A percentile compares a stretch with the other conserved stretches of the same genome.
These are phyloP conservation scores for Coptotermes formosanus DNA, from an alignment of 1,140 invertebrate genomes.

Conservation along the genomic window DNA sequence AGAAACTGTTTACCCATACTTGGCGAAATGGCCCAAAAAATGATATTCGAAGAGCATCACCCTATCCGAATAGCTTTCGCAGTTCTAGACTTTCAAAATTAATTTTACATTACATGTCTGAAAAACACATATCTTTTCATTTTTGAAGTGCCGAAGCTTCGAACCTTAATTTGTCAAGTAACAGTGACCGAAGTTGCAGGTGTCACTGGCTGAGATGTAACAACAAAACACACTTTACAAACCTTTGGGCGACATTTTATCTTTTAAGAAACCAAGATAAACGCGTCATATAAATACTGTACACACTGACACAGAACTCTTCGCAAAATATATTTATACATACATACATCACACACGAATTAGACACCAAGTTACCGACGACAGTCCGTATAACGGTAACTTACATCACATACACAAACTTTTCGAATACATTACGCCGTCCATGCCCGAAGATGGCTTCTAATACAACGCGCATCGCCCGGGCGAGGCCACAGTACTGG, in stretches of 20 bases:
- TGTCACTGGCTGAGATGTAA: background rate
- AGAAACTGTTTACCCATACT: no score
- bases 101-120: background rate
- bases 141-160: background rate
- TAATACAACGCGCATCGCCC: background rate
- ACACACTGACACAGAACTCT: background rate
- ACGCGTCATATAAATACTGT: background rate
- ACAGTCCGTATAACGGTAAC: background rate
- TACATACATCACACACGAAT: background rate
- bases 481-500: background rate
- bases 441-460: background rate
- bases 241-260: background rate
- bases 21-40: no score
- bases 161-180: no score
- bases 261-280: background rate
- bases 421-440: background rate
- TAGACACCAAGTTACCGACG: background rate
- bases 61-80: no score
- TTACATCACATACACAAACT: background rate
- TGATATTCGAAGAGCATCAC: no score
- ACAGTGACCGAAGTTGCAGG: no score
- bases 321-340: background rate
- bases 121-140: background rate
- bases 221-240: background rate
- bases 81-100: background rate